Base-by-base conservation (phyloP, 2,888 invertebrate genomes). In the Aporophyla lueneburgensis region DNA sequence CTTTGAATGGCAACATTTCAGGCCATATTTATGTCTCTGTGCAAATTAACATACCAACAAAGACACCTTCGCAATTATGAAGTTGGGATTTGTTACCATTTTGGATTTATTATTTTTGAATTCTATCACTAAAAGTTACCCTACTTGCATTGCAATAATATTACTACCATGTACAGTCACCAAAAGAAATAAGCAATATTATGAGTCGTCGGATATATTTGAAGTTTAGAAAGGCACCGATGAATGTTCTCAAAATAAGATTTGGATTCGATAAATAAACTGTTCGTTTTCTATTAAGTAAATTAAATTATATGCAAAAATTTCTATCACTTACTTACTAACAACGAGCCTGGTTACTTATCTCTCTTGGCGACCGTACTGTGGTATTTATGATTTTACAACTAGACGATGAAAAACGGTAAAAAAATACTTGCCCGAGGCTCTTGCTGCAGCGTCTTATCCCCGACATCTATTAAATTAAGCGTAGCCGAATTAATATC, bases 401-500 rank as follows among this genome's bases (percentile, higher is more conserved):
- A 7, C 14, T 33, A 61, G 21, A 33, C 21, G 1, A 61, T 12
- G 4, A 40, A 33, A 7, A 24, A 10, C n/a, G n/a, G n/a, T n/a
- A 59, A 51, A 27, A 16, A 27, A 58, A 27, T 40, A 88, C 90
- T 21, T 79, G 88, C 89, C 83, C 81, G 89, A 81, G 93, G 94
- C 86, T 95, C 94, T 68, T 92, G 92, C 56, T 91, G 91, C 69
- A 91, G 78, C 2, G 92, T 93, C 62, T 84, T 92, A 5, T 96
- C 96, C 46, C 87, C 89, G 14, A 93, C 88, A 84, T 94, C 95
- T 58, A 96, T 92, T 65, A 96, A 91, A 83, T 93, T 95, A 83
- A 96, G 85, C 16, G 96, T 96, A 7, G 96, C 96, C 4, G 96
- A 95, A 85, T 96, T 96, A 46, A 96, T 96, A 87, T 96, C 96